Evolutionary conservation across 2,113 vertebrate genomes (phyloP).

Genomic region (Plectropomus leopardus): DNA sequence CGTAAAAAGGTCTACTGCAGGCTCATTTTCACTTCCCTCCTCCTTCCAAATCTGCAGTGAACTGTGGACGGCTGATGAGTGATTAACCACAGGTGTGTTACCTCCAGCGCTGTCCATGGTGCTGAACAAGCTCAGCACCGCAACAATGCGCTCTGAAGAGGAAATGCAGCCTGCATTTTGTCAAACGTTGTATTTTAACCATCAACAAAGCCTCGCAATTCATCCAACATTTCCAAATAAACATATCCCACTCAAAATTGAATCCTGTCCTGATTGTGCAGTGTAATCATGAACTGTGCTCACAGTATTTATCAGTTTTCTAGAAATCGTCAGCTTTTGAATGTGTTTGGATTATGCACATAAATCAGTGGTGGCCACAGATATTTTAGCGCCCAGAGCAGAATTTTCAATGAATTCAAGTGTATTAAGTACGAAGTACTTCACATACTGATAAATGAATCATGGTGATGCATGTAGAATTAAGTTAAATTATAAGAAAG

Average conservation of each 20-base stretch:
- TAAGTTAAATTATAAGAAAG: not conserved
- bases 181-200: constrained; percentile 1
- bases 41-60: not conserved
- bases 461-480: constrained; percentile 35
- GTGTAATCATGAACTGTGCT: constrained; percentile 15
- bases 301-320: constrained; percentile 38
- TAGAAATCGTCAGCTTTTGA: not conserved
- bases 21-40: not conserved
- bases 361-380: constrained; percentile 55
- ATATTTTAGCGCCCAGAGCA: constrained; percentile 51
- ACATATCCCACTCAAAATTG: not conserved
- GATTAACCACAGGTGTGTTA: constrained; percentile 32
- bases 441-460: constrained; percentile 44
- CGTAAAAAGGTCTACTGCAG: not conserved
- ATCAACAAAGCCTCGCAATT: not conserved
- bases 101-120: not conserved
- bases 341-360: constrained; percentile 62
- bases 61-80: constrained; percentile 29
- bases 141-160: not conserved
- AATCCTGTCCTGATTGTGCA: not conserved
- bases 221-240: not conserved
- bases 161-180: not conserved
- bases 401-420: constrained; percentile 57
- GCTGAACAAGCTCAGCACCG: not conserved
- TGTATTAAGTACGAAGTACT: constrained; percentile 16